Percentiles rank a stretch among this genome's conserved stretches.
phyloP scores from a whole-genome alignment of 2,113 vertebrate genomes.

The Psilopogon haemacephalus region DNA sequence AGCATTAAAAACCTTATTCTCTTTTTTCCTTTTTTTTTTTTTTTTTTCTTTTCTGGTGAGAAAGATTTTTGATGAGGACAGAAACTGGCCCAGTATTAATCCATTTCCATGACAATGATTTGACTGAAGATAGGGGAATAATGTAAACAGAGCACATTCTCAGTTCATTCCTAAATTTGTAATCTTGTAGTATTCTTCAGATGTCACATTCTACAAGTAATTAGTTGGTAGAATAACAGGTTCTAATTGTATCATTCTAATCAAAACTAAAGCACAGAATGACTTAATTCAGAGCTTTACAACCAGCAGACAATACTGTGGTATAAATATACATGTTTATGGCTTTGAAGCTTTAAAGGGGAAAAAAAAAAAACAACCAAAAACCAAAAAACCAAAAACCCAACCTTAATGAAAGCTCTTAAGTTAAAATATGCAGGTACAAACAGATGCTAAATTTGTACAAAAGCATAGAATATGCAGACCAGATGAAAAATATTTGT shows the following conservation, averaged over 20 bases:
- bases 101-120: constrained; percentile 61
- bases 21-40: neutral
- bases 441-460: constrained; percentile 73
- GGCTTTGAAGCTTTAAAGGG: constrained; percentile 49
- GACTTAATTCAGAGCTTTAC: constrained; percentile 70
- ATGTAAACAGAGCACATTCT: constrained; percentile 58
- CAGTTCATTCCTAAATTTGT: constrained; percentile 67
- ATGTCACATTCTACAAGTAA: constrained; percentile 68
- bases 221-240: constrained; percentile 70
- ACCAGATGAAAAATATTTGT: constrained; percentile 70
- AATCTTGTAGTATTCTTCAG: constrained; percentile 67
- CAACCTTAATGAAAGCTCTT: constrained; percentile 36
- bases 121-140: constrained; percentile 60
- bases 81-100: constrained; percentile 34
- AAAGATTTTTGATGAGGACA: constrained; percentile 58
- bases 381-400: too few relatives aligned
- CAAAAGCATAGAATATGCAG: constrained; percentile 57
- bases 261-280: constrained; percentile 70
- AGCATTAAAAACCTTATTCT: constrained; percentile 35
- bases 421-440: constrained; percentile 70
- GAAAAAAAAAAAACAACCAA: constrained; percentile 31
- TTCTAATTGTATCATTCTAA: constrained; percentile 74
- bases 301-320: constrained; percentile 45
- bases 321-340: constrained; percentile 70
- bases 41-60: neutral